These are phyloP conservation scores for Invenusta paracnida DNA, from an alignment of 2,888 invertebrate genomes.

Conservation along the genomic window DNA sequence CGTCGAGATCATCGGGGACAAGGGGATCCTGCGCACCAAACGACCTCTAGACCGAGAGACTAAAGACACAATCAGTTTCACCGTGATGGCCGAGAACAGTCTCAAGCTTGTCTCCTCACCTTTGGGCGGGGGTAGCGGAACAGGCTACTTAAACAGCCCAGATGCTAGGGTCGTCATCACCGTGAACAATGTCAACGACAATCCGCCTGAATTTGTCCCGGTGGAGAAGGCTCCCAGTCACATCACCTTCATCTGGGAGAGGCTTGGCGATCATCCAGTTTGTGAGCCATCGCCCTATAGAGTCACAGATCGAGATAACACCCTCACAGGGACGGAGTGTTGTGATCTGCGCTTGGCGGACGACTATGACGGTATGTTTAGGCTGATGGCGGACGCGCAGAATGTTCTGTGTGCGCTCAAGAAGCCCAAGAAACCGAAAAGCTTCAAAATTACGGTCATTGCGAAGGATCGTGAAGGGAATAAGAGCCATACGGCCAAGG, in stretches of 20 bases:
- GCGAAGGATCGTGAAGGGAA: not conserved
- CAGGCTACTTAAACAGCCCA: not conserved
- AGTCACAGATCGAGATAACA: not conserved
- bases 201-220: not conserved
- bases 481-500: not conserved
- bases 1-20: not conserved
- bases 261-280: not conserved
- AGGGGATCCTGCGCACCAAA: not conserved
- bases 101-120: not conserved
- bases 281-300: slow-evolving; percentile 1
- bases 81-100: not conserved
- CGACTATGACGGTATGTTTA: not conserved
- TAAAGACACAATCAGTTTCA: not conserved
- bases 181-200: not conserved
- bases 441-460: not conserved
- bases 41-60: not conserved
- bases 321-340: not conserved
- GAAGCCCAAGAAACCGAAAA: not conserved
- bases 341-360: not conserved
- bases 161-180: not conserved
- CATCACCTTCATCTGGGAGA: not conserved
- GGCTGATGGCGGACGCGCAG: not conserved
- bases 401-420: not conserved
- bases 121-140: not conserved
- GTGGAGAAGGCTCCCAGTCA: not conserved